These are phyloP conservation scores for Uropsilus gracilis DNA, from an alignment of 2,113 vertebrate species.

Conservation along the genomic window DNA sequence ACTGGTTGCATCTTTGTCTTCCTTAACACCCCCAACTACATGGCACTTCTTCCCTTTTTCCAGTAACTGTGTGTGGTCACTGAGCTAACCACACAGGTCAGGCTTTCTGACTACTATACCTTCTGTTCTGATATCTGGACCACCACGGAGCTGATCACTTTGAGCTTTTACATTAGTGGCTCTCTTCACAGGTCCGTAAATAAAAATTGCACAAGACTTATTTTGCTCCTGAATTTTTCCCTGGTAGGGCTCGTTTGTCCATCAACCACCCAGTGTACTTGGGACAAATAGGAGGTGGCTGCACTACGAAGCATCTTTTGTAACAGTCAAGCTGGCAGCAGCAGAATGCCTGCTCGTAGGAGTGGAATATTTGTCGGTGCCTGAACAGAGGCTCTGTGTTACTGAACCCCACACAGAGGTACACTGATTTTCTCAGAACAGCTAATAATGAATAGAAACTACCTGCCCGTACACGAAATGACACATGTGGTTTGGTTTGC, in stretches of 20 bases:
- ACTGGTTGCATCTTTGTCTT: not conserved
- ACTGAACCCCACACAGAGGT: not conserved
- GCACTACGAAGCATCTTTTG: not conserved
- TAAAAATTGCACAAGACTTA: not conserved
- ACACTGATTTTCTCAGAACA: not conserved
- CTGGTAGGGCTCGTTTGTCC: not conserved
- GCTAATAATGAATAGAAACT: not conserved
- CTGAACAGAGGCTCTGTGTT: not conserved
- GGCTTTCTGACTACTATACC: not conserved
- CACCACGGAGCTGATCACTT: not conserved
- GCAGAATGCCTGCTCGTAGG: not conserved
- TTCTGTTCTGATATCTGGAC: not conserved
- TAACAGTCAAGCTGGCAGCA: not conserved
- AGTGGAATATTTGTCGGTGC: not conserved
- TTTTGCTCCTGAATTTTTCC: not conserved
- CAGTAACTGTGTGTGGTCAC: not conserved
- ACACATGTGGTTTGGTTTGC: not conserved
- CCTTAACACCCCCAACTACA: not conserved
- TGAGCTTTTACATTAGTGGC: not conserved
- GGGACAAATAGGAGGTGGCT: not conserved
- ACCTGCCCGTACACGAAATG: not conserved
- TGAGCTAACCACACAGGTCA: not conserved
- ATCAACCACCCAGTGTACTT: too few species aligned
- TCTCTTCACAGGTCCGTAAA: not conserved
- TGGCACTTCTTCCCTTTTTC: not conserved